phyloP scores from a whole-genome alignment of 2,888 invertebrate genomes.

The Macrosoma leucophasiata region DNA sequence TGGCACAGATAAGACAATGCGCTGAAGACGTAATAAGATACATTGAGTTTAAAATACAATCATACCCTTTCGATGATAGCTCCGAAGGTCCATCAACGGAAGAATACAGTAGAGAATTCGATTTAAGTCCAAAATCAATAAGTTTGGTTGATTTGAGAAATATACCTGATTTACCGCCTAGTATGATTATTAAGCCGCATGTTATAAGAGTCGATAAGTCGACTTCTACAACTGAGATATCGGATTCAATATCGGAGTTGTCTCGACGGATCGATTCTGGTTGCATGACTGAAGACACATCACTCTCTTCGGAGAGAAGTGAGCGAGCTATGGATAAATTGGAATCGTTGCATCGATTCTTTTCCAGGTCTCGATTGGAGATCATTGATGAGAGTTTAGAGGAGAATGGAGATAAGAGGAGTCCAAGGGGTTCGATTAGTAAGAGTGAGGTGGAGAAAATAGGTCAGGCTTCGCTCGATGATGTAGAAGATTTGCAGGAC shows the following conservation, averaged over 20 bases:
- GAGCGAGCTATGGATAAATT: constrained; percentile 60
- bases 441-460: constrained; percentile 35
- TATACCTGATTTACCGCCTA: constrained; percentile 63
- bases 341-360: constrained; percentile 62
- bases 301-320: constrained; percentile 45
- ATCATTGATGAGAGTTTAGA: constrained; percentile 65
- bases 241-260: constrained; percentile 53
- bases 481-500: constrained; percentile 61
- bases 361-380: constrained; percentile 61
- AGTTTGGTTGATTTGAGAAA: constrained; percentile 61
- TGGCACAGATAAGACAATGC: constrained; percentile 36
- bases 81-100: constrained; percentile 38
- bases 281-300: constrained; percentile 62
- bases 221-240: constrained; percentile 62
- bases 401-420: constrained; percentile 44
- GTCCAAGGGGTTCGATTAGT: constrained; percentile 27
- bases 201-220: constrained; percentile 58
- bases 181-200: constrained; percentile 59
- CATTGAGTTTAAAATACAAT: constrained; percentile 50
- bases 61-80: constrained; percentile 35
- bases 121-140: constrained; percentile 53
- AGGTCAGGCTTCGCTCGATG: constrained; percentile 62
- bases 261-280: constrained; percentile 53
- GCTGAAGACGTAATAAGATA: constrained; percentile 53
- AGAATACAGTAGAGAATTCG: constrained; percentile 47